Evolutionary conservation across 2,888 invertebrate genomes (phyloP).

Genomic region (Hirtodrosophila cameraria): DNA sequence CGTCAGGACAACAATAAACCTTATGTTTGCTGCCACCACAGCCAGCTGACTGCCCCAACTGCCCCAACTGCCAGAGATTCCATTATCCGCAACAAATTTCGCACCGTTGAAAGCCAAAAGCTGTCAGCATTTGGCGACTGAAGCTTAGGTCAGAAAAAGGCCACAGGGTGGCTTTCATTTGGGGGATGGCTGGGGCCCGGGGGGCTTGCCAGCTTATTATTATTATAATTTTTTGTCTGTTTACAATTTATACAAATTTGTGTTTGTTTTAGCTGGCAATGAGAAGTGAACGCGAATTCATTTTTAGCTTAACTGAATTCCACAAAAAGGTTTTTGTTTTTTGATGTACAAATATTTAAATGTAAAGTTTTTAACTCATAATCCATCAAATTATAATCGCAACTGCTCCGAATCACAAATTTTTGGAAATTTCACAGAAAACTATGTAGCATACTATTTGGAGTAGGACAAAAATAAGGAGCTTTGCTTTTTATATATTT

Average conservation of each 20-base stretch:
- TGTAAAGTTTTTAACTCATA: too few species aligned
- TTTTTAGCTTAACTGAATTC: conserved; percentile 9
- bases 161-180: conserved; percentile 33
- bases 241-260: conserved; percentile 44
- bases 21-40: background rate
- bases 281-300: too few species aligned
- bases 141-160: conserved; percentile 38
- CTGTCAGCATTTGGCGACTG: conserved; percentile 60
- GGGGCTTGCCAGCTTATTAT: conserved; percentile 40
- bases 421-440: too few species aligned
- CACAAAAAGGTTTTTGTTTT: too few species aligned
- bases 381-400: too few species aligned
- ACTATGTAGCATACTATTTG: too few species aligned
- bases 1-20: conserved; percentile 32
- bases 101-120: conserved; percentile 50
- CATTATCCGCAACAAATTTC: conserved; percentile 31
- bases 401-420: too few species aligned
- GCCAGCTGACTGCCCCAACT: background rate
- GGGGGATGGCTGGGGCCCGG: background rate
- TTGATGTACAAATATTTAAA: too few species aligned
- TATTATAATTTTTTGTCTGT: conserved; percentile 33
- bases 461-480: too few species aligned
- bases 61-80: conserved; percentile 3
- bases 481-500: too few species aligned
- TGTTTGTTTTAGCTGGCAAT: conserved; percentile 11